Conservation (phyloP, 2,113 vertebrate genomes). For the Tangachromis dhanisi region DNA sequence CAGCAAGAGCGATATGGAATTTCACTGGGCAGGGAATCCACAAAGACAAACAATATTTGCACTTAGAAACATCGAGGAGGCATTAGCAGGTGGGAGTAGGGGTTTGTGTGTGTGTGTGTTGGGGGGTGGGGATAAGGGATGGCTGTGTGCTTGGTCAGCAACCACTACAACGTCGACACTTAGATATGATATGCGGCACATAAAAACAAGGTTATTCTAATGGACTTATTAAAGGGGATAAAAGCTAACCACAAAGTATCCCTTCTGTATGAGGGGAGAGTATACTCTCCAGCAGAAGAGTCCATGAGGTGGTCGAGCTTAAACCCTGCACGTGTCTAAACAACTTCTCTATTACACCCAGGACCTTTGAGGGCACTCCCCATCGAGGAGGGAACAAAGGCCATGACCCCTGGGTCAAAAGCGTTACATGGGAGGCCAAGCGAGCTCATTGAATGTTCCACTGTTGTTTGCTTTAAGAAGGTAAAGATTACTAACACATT, state of each 20-base stretch:
- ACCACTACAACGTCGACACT: constrained; percentile 13
- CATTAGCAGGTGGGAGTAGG: background rate
- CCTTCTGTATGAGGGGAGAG: background rate
- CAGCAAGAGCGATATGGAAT: background rate
- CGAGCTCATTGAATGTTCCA: constrained; percentile 73
- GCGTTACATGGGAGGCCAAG: constrained; percentile 81
- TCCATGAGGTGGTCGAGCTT: constrained; percentile 57
- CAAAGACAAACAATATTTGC: constrained; percentile 37
- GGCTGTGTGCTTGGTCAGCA: constrained; percentile 34
- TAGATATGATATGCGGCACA: background rate
- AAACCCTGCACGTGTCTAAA: constrained; percentile 83
- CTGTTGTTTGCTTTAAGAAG: constrained; percentile 90
- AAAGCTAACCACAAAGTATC: constrained; percentile 10
- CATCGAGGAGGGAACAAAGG: constrained; percentile 83
- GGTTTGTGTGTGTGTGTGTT: background rate
- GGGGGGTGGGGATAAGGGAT: background rate
- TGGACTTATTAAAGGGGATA: background rate
- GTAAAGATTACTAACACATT: constrained; percentile 91
- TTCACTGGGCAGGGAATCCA: constrained; percentile 1
- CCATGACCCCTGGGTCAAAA: constrained; percentile 82
- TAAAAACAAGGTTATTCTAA: constrained; percentile 16
- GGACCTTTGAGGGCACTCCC: constrained; percentile 83
- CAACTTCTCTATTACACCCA: constrained; percentile 83
- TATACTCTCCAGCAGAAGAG: constrained; percentile 5
- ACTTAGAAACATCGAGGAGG: constrained; percentile 22